A percentile compares a stretch with the other conserved stretches of the same genome.
Evolutionary conservation across 2,797 vertebrate species (phyloP).

Genomic region (Paedocypris micromegethes): DNA sequence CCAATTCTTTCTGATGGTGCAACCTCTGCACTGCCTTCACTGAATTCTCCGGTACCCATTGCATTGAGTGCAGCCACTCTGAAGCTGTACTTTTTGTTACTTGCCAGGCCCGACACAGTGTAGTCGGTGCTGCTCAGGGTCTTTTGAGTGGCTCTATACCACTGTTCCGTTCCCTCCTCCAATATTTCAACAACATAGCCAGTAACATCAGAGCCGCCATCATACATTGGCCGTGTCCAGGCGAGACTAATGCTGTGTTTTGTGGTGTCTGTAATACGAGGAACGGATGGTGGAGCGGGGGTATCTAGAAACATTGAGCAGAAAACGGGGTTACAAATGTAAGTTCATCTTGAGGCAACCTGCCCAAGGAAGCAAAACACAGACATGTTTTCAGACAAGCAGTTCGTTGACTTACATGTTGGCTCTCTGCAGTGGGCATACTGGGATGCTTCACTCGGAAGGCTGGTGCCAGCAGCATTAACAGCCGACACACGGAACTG

Average conservation of each 20-base stretch:
- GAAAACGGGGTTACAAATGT: background rate
- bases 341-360: too few species aligned
- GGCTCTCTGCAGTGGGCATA: slow-evolving; percentile 93
- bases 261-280: slow-evolving; percentile 90
- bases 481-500: slow-evolving; percentile 94
- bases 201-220: slow-evolving; percentile 85
- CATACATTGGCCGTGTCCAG: slow-evolving; percentile 95
- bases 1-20: slow-evolving; percentile 89
- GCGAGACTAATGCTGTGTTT: slow-evolving; percentile 91
- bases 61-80: slow-evolving; percentile 87
- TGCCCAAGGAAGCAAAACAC: too few species aligned
- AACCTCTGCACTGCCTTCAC: slow-evolving; percentile 80
- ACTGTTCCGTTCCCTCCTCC: slow-evolving; percentile 86
- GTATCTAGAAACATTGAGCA: slow-evolving; percentile 73
- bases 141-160: slow-evolving; percentile 87
- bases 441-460: slow-evolving; percentile 86
- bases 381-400: background rate
- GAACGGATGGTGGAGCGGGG: slow-evolving; percentile 86
- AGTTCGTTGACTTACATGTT: slow-evolving; percentile 78
- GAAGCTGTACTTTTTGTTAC: slow-evolving; percentile 87
- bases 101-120: slow-evolving; percentile 79
- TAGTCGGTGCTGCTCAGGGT: slow-evolving; percentile 79
- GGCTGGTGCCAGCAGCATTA: slow-evolving; percentile 90
- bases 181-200: slow-evolving; percentile 94
- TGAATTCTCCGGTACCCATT: slow-evolving; percentile 94